Conservation (phyloP, 2,113 vertebrate genomes). For the Physeter macrocephalus region DNA sequence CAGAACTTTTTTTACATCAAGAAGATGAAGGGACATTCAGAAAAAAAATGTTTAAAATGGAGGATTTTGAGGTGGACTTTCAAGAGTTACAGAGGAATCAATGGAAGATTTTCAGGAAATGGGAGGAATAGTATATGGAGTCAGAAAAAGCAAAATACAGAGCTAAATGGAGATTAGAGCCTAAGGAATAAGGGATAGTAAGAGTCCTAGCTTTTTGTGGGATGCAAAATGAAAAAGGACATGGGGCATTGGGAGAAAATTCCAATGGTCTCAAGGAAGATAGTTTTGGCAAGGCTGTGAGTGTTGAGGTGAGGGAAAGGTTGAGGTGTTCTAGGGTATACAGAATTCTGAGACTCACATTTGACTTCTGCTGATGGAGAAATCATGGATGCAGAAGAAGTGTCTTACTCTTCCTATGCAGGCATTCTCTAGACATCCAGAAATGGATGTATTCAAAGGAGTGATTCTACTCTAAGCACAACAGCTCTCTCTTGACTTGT, state of each 20-base stretch:
- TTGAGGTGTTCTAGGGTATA: background rate
- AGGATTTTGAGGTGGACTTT: background rate
- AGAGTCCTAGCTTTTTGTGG: background rate
- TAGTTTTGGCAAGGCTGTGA: background rate
- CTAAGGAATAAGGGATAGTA: background rate
- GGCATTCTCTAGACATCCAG: background rate
- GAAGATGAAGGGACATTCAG: background rate
- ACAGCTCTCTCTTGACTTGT: background rate
- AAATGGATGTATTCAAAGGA: background rate
- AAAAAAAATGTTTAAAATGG: background rate
- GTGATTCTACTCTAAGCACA: background rate
- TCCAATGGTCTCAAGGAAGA: background rate
- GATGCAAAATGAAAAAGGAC: background rate
- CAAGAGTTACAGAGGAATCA: background rate
- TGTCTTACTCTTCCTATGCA: background rate
- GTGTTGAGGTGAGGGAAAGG: background rate
- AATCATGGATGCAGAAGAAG: background rate
- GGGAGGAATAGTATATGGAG: background rate
- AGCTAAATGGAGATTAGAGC: background rate
- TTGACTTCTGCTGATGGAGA: background rate
- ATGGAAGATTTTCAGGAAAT: background rate
- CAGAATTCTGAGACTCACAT: background rate
- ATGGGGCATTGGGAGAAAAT: background rate
- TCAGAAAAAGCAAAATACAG: background rate
- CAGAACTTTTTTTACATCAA: background rate